These are phyloP conservation scores for Gavia stellata DNA, from an alignment of 2,113 vertebrate genomes.

Conservation along the genomic window DNA sequence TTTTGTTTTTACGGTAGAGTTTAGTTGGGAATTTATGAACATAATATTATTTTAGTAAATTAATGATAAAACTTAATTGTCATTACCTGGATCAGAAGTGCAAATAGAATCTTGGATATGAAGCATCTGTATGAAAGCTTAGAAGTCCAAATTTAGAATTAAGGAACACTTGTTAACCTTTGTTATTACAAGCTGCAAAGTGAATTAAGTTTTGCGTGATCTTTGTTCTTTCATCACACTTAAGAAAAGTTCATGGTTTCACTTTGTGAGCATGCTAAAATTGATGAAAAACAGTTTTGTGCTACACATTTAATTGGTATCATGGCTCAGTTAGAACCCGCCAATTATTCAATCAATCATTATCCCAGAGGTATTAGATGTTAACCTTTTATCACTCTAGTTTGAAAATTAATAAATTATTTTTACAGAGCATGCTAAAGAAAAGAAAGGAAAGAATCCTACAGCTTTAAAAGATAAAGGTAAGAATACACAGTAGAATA, in stretches of 20 bases:
- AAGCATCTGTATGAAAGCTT: background rate
- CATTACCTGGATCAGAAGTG: background rate
- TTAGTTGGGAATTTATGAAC: background rate
- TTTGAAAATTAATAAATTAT: background rate
- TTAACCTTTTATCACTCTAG: background rate
- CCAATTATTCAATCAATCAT: background rate
- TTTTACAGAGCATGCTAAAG: conserved; percentile 24
- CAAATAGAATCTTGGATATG: background rate
- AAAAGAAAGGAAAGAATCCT: conserved; percentile 37
- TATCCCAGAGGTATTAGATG: background rate
- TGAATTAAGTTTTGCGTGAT: background rate
- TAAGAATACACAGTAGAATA: background rate
- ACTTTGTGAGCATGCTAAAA: background rate
- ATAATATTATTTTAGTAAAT: background rate
- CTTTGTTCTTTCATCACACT: background rate
- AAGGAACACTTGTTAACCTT: background rate
- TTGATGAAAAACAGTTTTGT: background rate
- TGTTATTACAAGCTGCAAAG: background rate
- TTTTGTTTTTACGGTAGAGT: background rate
- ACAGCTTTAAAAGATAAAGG: conserved; percentile 39
- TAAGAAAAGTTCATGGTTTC: background rate
- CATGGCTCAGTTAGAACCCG: background rate
- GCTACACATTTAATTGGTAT: background rate
- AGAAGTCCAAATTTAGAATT: background rate
- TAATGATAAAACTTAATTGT: background rate